phyloP scores from a whole-genome alignment of 1,140 invertebrate species.

The Pseudomyrmex concolor region DNA sequence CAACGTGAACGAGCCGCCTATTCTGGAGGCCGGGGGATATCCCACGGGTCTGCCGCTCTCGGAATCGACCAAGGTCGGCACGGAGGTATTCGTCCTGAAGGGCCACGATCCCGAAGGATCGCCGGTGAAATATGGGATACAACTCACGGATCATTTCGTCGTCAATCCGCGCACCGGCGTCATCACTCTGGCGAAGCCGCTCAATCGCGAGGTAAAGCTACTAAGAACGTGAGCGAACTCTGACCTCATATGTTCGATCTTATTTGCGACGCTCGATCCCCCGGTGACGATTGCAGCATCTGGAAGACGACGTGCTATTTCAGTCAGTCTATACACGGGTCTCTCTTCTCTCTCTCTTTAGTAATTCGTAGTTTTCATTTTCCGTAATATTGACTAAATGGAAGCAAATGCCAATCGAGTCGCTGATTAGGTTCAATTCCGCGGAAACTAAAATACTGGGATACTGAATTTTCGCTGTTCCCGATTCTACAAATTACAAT shows the following conservation, averaged over 20 bases:
- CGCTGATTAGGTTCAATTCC: too few species aligned
- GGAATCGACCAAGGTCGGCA: slow-evolving; percentile 91
- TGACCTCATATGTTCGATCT: not conserved
- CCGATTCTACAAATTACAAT: not conserved
- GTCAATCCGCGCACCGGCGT: slow-evolving; percentile 92
- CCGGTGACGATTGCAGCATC: too few species aligned
- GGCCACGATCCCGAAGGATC: slow-evolving; percentile 93
- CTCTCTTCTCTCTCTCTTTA: too few species aligned
- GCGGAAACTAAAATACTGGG: too few species aligned
- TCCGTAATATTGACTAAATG: too few species aligned
- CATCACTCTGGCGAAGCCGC: slow-evolving; percentile 90
- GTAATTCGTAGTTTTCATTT: too few species aligned
- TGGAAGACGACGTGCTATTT: too few species aligned
- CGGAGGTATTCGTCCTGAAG: slow-evolving; percentile 90
- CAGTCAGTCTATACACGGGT: too few species aligned
- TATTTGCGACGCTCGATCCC: not conserved
- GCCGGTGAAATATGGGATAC: slow-evolving; percentile 89
- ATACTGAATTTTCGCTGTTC: not conserved
- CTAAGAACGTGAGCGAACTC: too few species aligned
- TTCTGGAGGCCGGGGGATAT: slow-evolving; percentile 79
- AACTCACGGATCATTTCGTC: slow-evolving; percentile 92
- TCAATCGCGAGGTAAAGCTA: slow-evolving; percentile 92
- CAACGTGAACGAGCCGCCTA: slow-evolving; percentile 84
- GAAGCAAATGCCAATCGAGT: too few species aligned
- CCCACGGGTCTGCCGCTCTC: slow-evolving; percentile 87